Conservation (phyloP, 2,797 vertebrate genomes). For the Sebastes flavidus region DNA sequence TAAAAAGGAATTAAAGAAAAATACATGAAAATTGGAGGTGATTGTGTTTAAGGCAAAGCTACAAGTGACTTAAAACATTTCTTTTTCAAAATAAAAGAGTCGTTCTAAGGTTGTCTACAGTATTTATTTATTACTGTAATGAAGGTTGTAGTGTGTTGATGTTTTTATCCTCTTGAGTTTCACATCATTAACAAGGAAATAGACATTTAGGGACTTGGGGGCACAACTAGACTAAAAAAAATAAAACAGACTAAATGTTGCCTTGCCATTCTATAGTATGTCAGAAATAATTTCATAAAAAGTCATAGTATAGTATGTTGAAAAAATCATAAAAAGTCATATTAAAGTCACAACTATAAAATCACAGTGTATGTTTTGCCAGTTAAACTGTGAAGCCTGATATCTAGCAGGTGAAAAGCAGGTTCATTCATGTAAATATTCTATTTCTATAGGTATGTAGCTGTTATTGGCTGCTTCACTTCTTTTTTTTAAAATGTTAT, state of each 20-base stretch:
- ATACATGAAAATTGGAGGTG: constrained; percentile 88
- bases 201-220: not conserved
- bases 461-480: too few species aligned
- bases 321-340: too few species aligned
- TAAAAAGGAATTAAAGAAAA: constrained; percentile 83
- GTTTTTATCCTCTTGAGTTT: not conserved
- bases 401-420: too few species aligned
- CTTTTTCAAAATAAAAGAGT: constrained; percentile 89
- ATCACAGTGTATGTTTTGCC: not conserved
- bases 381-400: not conserved
- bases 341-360: not conserved
- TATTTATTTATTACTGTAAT: not conserved
- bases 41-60: constrained; percentile 87
- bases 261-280: too few species aligned
- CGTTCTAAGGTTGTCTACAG: constrained; percentile 59
- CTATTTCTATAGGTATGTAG: too few species aligned
- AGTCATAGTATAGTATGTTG: too few species aligned
- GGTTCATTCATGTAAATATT: too few species aligned
- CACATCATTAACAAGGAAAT: not conserved
- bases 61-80: constrained; percentile 88
- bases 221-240: too few species aligned
- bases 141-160: not conserved
- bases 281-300: too few species aligned
- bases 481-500: too few species aligned
- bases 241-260: too few species aligned